phyloP scores from a whole-genome alignment of 2,113 vertebrate genomes.

The Odocoileus hemionus region DNA sequence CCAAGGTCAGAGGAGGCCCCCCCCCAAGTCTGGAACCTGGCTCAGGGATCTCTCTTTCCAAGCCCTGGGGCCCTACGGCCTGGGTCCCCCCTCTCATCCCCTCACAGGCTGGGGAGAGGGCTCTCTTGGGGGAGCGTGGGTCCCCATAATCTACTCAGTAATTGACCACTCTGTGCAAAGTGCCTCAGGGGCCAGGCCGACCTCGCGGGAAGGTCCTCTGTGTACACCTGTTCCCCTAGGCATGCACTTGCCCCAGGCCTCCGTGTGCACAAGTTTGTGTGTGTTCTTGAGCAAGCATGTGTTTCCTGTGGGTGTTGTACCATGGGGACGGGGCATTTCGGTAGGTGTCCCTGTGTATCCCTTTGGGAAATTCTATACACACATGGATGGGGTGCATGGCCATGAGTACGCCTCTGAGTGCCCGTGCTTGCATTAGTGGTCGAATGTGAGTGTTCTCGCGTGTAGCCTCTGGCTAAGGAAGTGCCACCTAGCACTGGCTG shows the following conservation, averaged over 20 bases:
- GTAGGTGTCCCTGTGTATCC: not conserved
- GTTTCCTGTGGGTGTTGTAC: not conserved
- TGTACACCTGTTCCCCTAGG: not conserved
- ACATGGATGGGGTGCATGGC: not conserved
- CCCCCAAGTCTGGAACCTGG: not conserved
- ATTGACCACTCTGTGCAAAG: not conserved
- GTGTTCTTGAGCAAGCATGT: not conserved
- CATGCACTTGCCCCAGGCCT: not conserved
- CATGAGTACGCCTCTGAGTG: not conserved
- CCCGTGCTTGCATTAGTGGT: not conserved
- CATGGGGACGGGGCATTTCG: not conserved
- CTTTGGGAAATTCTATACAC: not conserved
- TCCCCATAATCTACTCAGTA: not conserved
- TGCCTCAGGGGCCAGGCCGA: not conserved
- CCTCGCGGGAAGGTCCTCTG: not conserved
- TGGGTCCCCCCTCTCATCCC: not conserved
- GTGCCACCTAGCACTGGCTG: not conserved
- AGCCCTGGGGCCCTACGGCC: not conserved
- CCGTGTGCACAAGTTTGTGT: not conserved
- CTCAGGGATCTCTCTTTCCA: not conserved
- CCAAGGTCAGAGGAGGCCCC: constrained; percentile 39
- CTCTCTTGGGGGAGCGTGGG: not conserved
- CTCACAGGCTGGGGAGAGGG: not conserved
- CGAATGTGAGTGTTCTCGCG: not conserved
- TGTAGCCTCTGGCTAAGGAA: constrained; percentile 32